Evolutionary conservation across 2,888 invertebrate species (phyloP).

Genomic region (Cheilosia grossa): DNA sequence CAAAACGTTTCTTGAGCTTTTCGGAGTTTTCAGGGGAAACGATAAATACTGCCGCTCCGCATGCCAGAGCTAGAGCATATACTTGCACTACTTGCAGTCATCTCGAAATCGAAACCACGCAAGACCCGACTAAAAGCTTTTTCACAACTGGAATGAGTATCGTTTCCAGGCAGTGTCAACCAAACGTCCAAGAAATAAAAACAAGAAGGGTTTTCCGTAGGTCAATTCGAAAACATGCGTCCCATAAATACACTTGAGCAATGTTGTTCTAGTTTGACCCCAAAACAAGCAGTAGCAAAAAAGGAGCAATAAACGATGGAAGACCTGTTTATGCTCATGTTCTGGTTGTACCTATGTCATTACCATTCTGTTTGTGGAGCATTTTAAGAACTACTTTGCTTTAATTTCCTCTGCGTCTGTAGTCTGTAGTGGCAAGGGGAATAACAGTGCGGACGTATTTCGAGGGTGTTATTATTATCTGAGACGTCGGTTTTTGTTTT

Average conservation of each 20-base stretch:
- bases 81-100: slow-evolving; percentile 13
- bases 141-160: slow-evolving; percentile 22
- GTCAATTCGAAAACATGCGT: slow-evolving; percentile 73
- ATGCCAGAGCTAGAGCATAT: not conserved
- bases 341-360: slow-evolving; percentile 48
- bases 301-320: slow-evolving; percentile 36
- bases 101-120: slow-evolving; percentile 16
- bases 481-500: not conserved
- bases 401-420: slow-evolving; percentile 21
- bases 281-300: slow-evolving; percentile 35
- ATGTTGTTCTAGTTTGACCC: slow-evolving; percentile 68
- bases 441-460: slow-evolving; percentile 7
- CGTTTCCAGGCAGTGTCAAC: slow-evolving; percentile 23
- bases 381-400: slow-evolving; percentile 21
- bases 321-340: slow-evolving; percentile 50
- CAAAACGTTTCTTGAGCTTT: slow-evolving; percentile 34
- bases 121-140: slow-evolving; percentile 37
- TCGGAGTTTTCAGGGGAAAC: slow-evolving; percentile 57
- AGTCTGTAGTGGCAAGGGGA: not conserved
- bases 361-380: slow-evolving; percentile 45
- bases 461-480: not conserved
- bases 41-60: not conserved
- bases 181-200: slow-evolving; percentile 29
- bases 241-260: slow-evolving; percentile 46
- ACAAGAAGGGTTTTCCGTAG: slow-evolving; percentile 56